Evolutionary conservation across 2,888 invertebrate genomes (phyloP), one percentile per base, ranked within the genome.

Genomic region (Timandra comae): DNA sequence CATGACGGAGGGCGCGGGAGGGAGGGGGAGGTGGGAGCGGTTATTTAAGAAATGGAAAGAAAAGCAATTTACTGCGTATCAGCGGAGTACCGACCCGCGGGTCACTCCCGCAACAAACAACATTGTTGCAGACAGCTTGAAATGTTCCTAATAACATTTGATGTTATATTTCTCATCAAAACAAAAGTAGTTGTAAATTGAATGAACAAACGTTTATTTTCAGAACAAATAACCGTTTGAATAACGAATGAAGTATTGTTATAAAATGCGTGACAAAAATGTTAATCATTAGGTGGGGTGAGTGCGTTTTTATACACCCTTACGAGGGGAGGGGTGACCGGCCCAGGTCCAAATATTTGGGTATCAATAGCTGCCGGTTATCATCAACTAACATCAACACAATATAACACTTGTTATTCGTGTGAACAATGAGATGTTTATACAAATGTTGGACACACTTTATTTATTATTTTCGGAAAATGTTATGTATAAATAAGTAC

Each of bases 41-140:
- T 78, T 76, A 72, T 75, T 80, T 79, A 77, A 76, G 75, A 78
- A 77, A 77, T 76, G 69, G 74, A 76, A 77, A 79, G 74, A 80
- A 80, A 80, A 79, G 76, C 73, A 79, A 81, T 81, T 81, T 79
- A 79, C 72, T 77, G 77, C 72, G 79, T 80, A 78, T 81, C 78
- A 75, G 70, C 54, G 56, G 58, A 75, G 68, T 64, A 71, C 59
- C 62, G 59, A 60, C 56, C 66, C 67, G 60, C 56, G 65, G 72
- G 75, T 75, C 75, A 76, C 67, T 69, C 40, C 55, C 59, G 56
- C 66, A 67, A 67, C n/a, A 68, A 72, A 62, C 64, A 67, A 59
- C 51, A 56, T 57, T 51, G 56, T 52, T 62, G 40, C 49, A 52
- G 51, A 58, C 55, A 57, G 26, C 30, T n/a, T n/a, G n/a, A 35